Evolutionary conservation across 1,140 invertebrate genomes (phyloP).

Genomic region (Sesamia nonagrioides): DNA sequence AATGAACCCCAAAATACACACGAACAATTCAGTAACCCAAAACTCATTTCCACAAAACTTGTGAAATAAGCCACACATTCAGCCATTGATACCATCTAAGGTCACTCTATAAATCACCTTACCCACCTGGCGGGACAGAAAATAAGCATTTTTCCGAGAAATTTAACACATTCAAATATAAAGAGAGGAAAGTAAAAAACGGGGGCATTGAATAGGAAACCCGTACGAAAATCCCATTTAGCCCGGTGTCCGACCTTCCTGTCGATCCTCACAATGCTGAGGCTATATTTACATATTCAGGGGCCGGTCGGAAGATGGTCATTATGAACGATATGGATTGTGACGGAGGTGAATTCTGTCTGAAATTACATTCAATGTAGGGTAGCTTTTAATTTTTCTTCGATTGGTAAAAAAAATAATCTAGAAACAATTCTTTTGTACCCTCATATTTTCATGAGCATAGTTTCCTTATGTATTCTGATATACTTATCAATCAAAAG

Average conservation of each 20-base stretch:
- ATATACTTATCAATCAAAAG: too few species aligned
- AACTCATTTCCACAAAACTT: constrained; percentile 29
- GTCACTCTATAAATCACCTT: constrained; percentile 58
- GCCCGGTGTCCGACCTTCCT: constrained; percentile 69
- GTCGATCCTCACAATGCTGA: constrained; percentile 67
- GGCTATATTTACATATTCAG: constrained; percentile 64
- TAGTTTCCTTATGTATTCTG: too few species aligned
- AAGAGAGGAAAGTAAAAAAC: constrained; percentile 42
- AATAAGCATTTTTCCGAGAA: constrained; percentile 73
- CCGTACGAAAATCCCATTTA: constrained; percentile 69
- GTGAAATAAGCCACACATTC: constrained; percentile 37
- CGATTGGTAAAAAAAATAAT: not conserved
- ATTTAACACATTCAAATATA: constrained; percentile 73
- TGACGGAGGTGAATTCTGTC: constrained; percentile 58
- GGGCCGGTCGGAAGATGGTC: constrained; percentile 60
- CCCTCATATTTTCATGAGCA: not conserved
- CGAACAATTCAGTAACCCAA: constrained; percentile 33
- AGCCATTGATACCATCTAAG: constrained; percentile 37
- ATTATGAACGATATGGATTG: constrained; percentile 75
- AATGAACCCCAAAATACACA: not conserved
- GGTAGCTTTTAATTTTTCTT: constrained; percentile 37
- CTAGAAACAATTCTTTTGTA: not conserved
- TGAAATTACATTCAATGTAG: constrained; percentile 61
- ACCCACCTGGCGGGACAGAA: constrained; percentile 64
- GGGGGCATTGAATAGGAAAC: constrained; percentile 64